A percentile compares a stretch with the other conserved stretches of the same genome.
Conservation (phyloP, 2,888 invertebrate genomes). For the Trissoscelio sp. region DNA sequence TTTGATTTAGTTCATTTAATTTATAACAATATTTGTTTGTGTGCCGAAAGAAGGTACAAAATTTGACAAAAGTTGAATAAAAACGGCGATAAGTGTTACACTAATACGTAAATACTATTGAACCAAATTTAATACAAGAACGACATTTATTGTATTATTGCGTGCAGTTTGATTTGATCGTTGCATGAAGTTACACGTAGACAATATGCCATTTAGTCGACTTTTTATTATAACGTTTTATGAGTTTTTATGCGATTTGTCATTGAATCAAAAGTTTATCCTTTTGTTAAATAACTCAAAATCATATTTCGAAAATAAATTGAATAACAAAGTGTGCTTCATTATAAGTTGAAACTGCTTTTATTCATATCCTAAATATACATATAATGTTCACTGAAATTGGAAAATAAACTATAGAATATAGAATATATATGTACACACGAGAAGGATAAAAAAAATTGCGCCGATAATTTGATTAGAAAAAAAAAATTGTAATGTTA, state of each 20-base stretch:
- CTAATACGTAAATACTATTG: conserved; percentile 1
- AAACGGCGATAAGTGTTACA: background rate
- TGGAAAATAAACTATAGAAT: conserved; percentile 33
- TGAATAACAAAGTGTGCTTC: no score
- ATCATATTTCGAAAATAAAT: no score
- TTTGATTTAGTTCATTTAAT: no score
- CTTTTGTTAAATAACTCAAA: no score
- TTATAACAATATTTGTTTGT: no score
- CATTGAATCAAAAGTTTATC: no score
- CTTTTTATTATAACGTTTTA: conserved; percentile 20
- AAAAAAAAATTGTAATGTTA: conserved; percentile 16
- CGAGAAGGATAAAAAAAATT: conserved; percentile 35
- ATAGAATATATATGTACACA: conserved; percentile 54
- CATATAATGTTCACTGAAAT: conserved; percentile 56
- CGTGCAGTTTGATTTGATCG: conserved; percentile 52
- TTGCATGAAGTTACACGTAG: conserved; percentile 34
- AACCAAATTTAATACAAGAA: conserved; percentile 33
- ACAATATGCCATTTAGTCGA: conserved; percentile 20
- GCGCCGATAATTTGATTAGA: conserved; percentile 10
- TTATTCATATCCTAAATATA: conserved; percentile 54
- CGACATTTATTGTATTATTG: conserved; percentile 51
- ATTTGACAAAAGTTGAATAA: no score
- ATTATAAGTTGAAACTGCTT: conserved; percentile 21
- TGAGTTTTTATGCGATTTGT: background rate
- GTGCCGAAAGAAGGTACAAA: no score